Evolutionary conservation across 2,888 invertebrate species (phyloP).

Genomic region (Loripinus fragilis): DNA sequence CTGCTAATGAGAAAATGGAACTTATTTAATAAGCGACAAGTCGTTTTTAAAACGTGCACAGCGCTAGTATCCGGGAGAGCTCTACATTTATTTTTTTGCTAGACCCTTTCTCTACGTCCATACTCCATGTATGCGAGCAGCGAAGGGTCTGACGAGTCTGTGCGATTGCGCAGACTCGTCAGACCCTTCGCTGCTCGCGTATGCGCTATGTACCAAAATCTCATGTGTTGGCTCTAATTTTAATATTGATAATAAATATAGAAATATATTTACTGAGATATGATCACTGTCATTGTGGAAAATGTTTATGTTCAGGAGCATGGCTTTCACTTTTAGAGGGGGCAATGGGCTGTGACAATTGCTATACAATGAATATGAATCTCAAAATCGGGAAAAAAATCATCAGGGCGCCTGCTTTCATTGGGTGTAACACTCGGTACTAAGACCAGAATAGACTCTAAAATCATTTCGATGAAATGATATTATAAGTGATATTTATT

Average conservation of each 20-base stretch:
- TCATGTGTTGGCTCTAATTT: not conserved
- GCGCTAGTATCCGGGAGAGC: too few species aligned
- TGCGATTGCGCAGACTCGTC: too few species aligned
- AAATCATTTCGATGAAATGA: constrained; percentile 13
- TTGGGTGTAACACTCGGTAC: not conserved
- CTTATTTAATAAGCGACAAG: too few species aligned
- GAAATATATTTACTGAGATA: not conserved
- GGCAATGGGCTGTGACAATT: constrained; percentile 7
- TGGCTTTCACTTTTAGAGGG: not conserved
- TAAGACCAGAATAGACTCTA: not conserved
- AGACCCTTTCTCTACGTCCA: too few species aligned
- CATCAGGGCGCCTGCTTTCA: not conserved
- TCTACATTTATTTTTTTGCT: too few species aligned
- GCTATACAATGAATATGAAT: constrained; percentile 4
- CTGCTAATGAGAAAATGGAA: too few species aligned
- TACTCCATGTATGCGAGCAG: too few species aligned
- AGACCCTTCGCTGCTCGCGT: too few species aligned
- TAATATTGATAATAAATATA: constrained; percentile 1
- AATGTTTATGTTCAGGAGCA: not conserved
- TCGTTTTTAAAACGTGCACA: too few species aligned
- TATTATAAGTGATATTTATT: constrained; percentile 21
- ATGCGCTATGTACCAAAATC: too few species aligned
- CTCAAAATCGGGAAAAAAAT: not conserved
- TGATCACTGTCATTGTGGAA: not conserved
- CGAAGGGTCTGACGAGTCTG: too few species aligned